Percentiles rank a stretch among this genome's conserved stretches.
These are phyloP conservation scores for Melanotaenia pygmaea DNA, from an alignment of 2,797 vertebrate species.

Conservation along the genomic window DNA sequence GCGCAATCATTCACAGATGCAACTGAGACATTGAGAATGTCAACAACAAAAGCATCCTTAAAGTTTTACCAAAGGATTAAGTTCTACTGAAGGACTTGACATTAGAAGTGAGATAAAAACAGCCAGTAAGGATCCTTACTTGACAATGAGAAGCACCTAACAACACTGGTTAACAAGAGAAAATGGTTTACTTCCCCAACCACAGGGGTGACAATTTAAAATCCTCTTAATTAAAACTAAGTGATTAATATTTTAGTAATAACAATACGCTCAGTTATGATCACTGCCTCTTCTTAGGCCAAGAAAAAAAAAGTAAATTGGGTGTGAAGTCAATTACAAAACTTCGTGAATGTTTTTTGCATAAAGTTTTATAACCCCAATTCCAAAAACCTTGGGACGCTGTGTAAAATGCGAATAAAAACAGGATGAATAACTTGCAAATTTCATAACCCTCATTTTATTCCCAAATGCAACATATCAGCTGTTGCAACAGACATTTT, in stretches of 20 bases:
- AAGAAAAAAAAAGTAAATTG: background rate
- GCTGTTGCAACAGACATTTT: too few species aligned
- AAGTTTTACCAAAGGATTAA: background rate
- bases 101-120: background rate
- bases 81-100: background rate
- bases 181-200: background rate
- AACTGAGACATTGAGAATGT: background rate
- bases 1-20: background rate
- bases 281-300: background rate
- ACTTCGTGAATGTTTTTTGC: background rate
- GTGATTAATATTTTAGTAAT: background rate
- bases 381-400: background rate
- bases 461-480: background rate
- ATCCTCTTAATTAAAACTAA: background rate
- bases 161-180: conserved; percentile 11
- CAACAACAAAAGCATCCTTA: background rate
- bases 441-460: background rate
- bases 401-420: background rate
- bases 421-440: background rate
- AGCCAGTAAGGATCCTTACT: background rate
- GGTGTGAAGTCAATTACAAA: conserved; percentile 6
- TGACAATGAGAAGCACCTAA: conserved; percentile 9
- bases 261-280: background rate
- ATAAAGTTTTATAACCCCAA: background rate
- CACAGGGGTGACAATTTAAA: conserved; percentile 5